phyloP scores from a whole-genome alignment of 2,113 vertebrate genomes.

The Mobula birostris region DNA sequence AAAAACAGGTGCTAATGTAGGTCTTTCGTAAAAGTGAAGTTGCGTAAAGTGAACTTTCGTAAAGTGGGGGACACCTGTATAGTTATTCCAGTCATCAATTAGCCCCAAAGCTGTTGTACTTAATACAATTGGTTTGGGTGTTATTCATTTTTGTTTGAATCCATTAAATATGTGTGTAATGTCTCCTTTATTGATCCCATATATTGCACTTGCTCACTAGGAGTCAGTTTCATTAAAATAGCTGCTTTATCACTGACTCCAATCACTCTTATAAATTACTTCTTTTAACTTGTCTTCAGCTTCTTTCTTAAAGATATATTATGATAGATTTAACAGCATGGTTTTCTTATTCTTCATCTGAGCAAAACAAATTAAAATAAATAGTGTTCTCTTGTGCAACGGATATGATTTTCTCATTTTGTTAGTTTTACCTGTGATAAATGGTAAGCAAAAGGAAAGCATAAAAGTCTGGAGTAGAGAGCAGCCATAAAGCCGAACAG shows the following conservation, averaged over 20 bases:
- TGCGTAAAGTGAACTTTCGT: too few species aligned
- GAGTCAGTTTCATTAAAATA: constrained; percentile 8
- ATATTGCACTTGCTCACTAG: neutral
- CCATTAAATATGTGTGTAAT: neutral
- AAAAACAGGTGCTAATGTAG: too few species aligned
- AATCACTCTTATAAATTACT: constrained; percentile 3
- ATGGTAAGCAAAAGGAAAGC: neutral
- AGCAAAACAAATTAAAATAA: neutral
- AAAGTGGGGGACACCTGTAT: too few species aligned
- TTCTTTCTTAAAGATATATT: neutral
- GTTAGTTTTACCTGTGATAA: neutral
- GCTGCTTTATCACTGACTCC: constrained; percentile 1
- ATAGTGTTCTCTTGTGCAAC: neutral
- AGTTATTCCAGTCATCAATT: constrained; percentile 2
- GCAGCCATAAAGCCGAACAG: too few species aligned
- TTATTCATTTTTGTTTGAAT: constrained; percentile 16
- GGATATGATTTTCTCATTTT: neutral
- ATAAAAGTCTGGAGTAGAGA: neutral
- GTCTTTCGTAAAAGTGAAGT: too few species aligned
- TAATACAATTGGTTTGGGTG: neutral
- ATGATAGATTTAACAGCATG: neutral
- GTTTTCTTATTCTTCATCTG: neutral
- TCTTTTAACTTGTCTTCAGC: neutral
- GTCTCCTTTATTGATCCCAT: constrained; percentile 5
- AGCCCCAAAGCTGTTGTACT: neutral